These are phyloP conservation scores for Karalla daura DNA, from an alignment of 2,797 vertebrate species.

Conservation along the genomic window DNA sequence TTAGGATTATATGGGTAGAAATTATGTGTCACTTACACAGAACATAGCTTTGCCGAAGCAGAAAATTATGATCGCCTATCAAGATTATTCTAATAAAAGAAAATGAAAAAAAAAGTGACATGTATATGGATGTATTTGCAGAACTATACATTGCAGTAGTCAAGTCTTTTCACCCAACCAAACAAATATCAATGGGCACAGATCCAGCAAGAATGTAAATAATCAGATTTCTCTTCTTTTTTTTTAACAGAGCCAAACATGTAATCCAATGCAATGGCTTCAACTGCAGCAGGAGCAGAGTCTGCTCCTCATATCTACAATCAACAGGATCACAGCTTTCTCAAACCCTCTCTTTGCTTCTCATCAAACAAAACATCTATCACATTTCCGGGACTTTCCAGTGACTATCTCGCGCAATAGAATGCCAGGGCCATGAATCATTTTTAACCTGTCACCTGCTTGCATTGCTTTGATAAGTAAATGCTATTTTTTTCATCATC, in stretches of 20 bases:
- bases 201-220: neutral
- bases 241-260: slow-evolving; percentile 69
- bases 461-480: no score
- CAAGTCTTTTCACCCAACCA: neutral
- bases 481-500: no score
- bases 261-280: slow-evolving; percentile 44
- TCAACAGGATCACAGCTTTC: neutral
- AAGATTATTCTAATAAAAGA: neutral
- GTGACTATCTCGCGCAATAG: no score
- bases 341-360: fast-evolving
- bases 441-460: no score
- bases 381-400: neutral
- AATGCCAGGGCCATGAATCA: no score
- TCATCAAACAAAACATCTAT: neutral
- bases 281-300: fast-evolving
- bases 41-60: no score
- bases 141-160: neutral
- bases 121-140: neutral
- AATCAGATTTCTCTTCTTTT: neutral
- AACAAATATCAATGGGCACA: neutral
- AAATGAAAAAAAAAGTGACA: neutral
- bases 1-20: no score
- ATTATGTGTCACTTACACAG: no score
- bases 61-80: neutral
- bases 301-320: neutral